Evolutionary conservation across 2,888 invertebrate genomes (phyloP), one percentile per base, ranked within the genome.

Genomic region (Calameuta pallipes): DNA sequence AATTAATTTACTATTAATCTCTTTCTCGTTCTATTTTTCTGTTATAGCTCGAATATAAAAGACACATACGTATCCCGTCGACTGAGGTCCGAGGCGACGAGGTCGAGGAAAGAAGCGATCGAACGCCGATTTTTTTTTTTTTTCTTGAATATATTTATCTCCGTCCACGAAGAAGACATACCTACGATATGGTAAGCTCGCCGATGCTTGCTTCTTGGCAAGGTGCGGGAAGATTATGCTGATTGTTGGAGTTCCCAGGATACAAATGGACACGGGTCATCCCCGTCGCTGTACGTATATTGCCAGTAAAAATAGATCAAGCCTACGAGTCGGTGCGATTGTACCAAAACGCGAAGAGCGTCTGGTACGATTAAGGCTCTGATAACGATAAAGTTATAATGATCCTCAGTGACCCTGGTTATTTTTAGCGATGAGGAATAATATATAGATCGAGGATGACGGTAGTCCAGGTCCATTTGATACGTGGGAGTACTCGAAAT

Each of bases 131-230:
- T 13, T 56, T 23, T 56, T 41, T 41, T 31, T 13, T 33, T 56
- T 23, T 56, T 41, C 37, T 37, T 35, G 31, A n/a, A 69, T 56
- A 41, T 23, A 36, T 35, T 31, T 41, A 69, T 15, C 69, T 73
- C 37, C 69, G 33, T 75, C 75, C 80, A 81, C 71, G 31, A 85
- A 83, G 81, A 85, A 83, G 81, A 82, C 82, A 84, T 77, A 82
- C 82, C 80, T 85, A 83, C 83, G 87, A 88, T 88, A 88, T 87
- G 88, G 85, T 84, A 87, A 84, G 84, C 85, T 85, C 85, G 83
- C 84, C 80, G 82, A 85, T 86, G 83, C 83, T 84, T 80, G 80
- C 83, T 85, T 84, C 82, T 87, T 85, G 84, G 86, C 85, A 86
- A 81, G 80, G 79, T 77, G 82, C 80, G 82, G 85, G 83, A 86